Base-by-base conservation (phyloP, 2,797 vertebrate species). In the Gambelia wislizenii region DNA sequence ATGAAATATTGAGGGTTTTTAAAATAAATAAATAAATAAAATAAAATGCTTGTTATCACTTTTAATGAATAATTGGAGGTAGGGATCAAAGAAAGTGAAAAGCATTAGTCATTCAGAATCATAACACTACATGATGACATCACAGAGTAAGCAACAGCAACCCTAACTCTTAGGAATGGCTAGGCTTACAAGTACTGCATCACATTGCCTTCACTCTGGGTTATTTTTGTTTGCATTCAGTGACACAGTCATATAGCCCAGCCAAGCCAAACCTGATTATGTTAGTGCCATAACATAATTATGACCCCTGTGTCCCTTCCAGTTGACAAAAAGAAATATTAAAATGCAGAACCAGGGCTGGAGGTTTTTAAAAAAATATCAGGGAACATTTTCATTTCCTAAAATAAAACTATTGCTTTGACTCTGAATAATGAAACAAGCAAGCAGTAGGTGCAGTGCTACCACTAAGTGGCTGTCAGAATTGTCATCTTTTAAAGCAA, bases 401-500 rank as follows among this genome's bases (percentile, higher is more conserved):
- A 49, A 47, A 83, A 69, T 39, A 52, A 83, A 84, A 9, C 22
- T 10, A 52, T 20, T 84, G 22, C 30, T 67, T 36, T 70, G 69
- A 70, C 47, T 47, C 44, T 70, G 64, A 70, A 84, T 70, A 70
- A 84, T 84, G 22, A 70, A 84, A 52, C 36, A 70, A n/a, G 47
- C 18, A 70, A 70, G 49, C 42, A 84, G 64, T 67, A 49, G 33
- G 9, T 49, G 49, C 42, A 84, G 44, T 52, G 10, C n/a, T 52
- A n/a, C 47, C 10, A 70, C 33, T 54, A 47, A 84, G 47, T 25
- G 16, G 18, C 67, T 70, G 82, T 70, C 82, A 84, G 64, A 84
- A 70, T 36, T 84, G 82, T 84, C 42, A 70, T 84, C 18, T 47
- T 84, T 54, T 84, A 52, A 52, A 67, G 33, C 30, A 84, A 84